Evolutionary conservation across 2,888 invertebrate genomes (phyloP), one percentile per base, ranked within the genome.

Genomic region (Heliconius erato): DNA sequence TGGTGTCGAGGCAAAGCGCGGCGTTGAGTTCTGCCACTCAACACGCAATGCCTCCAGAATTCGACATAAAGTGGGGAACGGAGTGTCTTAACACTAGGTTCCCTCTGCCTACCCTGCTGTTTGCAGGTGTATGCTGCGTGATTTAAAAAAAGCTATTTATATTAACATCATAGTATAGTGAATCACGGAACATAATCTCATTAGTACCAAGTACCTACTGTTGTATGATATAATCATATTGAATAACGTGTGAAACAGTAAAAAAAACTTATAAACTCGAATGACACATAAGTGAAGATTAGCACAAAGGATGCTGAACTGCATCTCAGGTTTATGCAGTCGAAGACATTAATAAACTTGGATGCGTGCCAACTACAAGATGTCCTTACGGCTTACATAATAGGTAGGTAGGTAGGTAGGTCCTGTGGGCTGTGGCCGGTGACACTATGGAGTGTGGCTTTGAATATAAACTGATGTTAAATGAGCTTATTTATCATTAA

Each of bases 341-440:
- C 79, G 87, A 89, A 89, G 89, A 91, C 92, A 89, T 91, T 92
- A 91, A 94, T 93, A 93, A 92, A 86, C 86, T 91, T 94, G 94
- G 94, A 90, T 85, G 85, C 85, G 86, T 89, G 94, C 94, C 94
- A 94, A 89, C 94, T 92, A 89, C 86, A 79, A 84, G 82, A 85
- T 74, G 86, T 76, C 81, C 91, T 92, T 90, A 89, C 90, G 89
- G 90, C 91, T 92, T 90, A 89, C 90, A 89, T 90, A 90, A 91
- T 82, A 82, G 49, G 54, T 3, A 54, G 54, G 23, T 54, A 54
- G 54, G 54, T 54, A 54, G 40, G 40, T 40, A 40, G 40, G 40
- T 54, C 54, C 54, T 54, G 54, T 54, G 54, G 54, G 54, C 54
- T 54, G 67, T 69, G 71, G 76, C 82, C 82, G 68, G 81, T 83